phyloP scores from a whole-genome alignment of 2,888 invertebrate species.

The Drosophila subsilvestris region DNA sequence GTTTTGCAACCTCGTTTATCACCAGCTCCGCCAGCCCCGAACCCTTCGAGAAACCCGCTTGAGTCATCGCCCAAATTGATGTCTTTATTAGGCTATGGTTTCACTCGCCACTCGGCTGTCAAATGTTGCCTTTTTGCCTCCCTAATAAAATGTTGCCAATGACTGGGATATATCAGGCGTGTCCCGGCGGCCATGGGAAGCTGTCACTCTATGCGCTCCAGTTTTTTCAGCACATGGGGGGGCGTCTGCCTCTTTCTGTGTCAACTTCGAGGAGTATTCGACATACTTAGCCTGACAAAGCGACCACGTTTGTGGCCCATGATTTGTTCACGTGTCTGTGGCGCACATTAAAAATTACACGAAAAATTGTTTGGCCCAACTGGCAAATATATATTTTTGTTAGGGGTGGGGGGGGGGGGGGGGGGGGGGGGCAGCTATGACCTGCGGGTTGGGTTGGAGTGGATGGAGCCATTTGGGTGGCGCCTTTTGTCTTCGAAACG shows the following conservation, averaged over 20 bases:
- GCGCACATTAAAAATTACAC: conserved; percentile 67
- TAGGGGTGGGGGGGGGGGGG: too few species aligned
- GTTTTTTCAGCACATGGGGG: conserved; percentile 6
- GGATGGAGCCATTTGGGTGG: conserved; percentile 69
- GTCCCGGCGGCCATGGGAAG: conserved; percentile 53
- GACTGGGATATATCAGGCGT: conserved; percentile 47
- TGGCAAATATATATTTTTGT: conserved; percentile 22
- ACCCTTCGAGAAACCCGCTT: conserved; percentile 36
- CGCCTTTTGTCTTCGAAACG: conserved; percentile 68
- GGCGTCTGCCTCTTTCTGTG: conserved; percentile 34
- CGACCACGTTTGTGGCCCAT: conserved; percentile 36
- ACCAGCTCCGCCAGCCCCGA: conserved; percentile 9
- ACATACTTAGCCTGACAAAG: conserved; percentile 31
- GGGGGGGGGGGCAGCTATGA: conserved; percentile 49
- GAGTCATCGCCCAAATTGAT: conserved; percentile 73
- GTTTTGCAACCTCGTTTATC: conserved; percentile 56
- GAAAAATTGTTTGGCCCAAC: conserved; percentile 59
- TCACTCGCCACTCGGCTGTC: conserved; percentile 4
- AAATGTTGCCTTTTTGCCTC: conserved; percentile 6
- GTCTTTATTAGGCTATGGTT: conserved; percentile 67
- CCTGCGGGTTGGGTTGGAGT: conserved; percentile 37
- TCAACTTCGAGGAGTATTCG: conserved; percentile 19
- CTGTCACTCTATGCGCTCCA: not conserved
- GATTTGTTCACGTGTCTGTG: conserved; percentile 39
- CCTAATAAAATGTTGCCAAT: conserved; percentile 61